These are phyloP conservation scores for Clarias pachynema DNA, from an alignment of 2,797 vertebrate species.

Conservation along the genomic window DNA sequence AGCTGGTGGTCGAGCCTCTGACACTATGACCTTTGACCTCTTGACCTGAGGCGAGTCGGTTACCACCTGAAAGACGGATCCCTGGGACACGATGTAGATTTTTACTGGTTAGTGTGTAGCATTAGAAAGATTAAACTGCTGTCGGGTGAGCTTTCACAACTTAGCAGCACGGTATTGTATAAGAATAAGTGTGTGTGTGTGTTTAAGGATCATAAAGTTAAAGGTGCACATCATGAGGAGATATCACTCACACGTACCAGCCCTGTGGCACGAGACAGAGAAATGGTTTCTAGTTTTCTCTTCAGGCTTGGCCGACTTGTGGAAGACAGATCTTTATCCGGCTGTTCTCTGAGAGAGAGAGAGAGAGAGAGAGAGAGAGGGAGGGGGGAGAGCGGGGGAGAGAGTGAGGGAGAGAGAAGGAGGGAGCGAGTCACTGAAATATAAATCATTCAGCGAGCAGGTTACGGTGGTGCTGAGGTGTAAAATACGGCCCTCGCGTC, in stretches of 20 bases:
- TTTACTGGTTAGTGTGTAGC: neutral
- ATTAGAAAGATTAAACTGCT: neutral
- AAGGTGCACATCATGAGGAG: neutral
- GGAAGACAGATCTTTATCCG: constrained; percentile 81
- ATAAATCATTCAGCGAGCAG: no score
- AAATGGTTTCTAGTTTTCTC: constrained; percentile 88
- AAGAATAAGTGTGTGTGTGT: neutral
- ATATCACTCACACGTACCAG: constrained; percentile 76
- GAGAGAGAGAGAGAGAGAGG: no score
- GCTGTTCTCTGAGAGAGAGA: constrained; percentile 69
- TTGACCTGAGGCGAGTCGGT: constrained; percentile 78
- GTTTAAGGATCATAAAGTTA: neutral
- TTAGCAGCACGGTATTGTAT: neutral
- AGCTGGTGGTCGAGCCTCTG: constrained; percentile 75
- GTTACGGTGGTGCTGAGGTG: neutral
- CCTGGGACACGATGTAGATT: constrained; percentile 65
- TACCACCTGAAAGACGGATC: constrained; percentile 75
- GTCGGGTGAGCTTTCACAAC: neutral
- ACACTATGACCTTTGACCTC: constrained; percentile 74
- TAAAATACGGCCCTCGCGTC: neutral
- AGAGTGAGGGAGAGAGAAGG: no score
- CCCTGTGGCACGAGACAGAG: constrained; percentile 84
- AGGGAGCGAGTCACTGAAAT: neutral
- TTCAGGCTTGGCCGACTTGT: constrained; percentile 84
- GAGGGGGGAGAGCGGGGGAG: no score